Base-by-base conservation (phyloP, 2,888 invertebrate species). In the Pardosa pseudoannulata region DNA sequence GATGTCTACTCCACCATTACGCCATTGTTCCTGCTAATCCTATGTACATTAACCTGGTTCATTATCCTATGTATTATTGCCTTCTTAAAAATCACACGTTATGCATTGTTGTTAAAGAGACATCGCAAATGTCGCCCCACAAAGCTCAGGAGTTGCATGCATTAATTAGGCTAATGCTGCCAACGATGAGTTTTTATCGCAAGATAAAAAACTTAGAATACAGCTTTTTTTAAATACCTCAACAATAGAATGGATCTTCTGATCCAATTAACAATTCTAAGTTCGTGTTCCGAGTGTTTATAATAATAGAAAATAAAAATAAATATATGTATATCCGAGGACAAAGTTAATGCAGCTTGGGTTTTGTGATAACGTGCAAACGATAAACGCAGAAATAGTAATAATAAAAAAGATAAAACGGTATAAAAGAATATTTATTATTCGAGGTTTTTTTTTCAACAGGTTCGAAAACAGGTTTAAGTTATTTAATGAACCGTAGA, bases 101-200 rank as follows among this genome's bases (percentile, higher is more conserved):
- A 56, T 56, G 41, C 16, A 16, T 46, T 46, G 16, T 46, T 36
- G 46, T 2, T 16, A 46, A 46, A 46, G 16, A 46, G 46, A 46
- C 2, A 16, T 23, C 56, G 5, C 2, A 46, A 46, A n/a, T 50
- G 28, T 50, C 56, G 23, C 56, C 46, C 16, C 46, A 19, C 46
- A 32, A n/a, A n/a, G 29, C 71, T 27, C 23, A 29, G 13, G 46
- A 19, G n/a, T n/a, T n/a, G 31, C 11, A 31, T 56, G 28, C 56
- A 28, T 65, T 81, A 81, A 81, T 81, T 75, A 74, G 81, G 81
- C 74, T 74, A 81, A 81, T 74, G 28, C 73, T 50, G 36, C 62
- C 46, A 80, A 70, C 39, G 74, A 67, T 19, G n/a, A n/a, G n/a
- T n/a, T n/a, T 62, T 68, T 56, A 81, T 68, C 67, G 3, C 1